A percentile compares a stretch with the other conserved stretches of the same genome.
These are phyloP conservation scores for Catagonus wagneri DNA, from an alignment of 2,113 vertebrate genomes.

Conservation along the genomic window DNA sequence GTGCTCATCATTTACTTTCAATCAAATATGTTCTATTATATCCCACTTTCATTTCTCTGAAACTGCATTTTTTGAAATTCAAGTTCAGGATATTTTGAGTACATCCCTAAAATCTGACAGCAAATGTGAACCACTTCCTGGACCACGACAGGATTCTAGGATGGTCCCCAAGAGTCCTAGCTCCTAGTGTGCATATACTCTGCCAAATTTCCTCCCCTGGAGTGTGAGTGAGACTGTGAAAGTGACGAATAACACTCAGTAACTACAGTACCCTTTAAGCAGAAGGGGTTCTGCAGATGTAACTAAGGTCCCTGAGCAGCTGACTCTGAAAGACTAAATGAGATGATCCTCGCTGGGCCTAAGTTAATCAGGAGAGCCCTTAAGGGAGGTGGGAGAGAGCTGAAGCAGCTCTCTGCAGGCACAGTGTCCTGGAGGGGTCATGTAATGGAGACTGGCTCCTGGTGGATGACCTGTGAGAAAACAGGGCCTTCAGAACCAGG, in stretches of 20 bases:
- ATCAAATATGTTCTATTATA: slow-evolving; percentile 81
- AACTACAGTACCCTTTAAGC: neutral
- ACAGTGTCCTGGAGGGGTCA: too few species aligned
- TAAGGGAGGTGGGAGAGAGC: neutral
- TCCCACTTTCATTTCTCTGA: slow-evolving; percentile 75
- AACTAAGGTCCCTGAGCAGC: neutral
- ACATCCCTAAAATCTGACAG: neutral
- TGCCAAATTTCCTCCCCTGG: neutral
- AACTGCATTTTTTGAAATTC: slow-evolving; percentile 69
- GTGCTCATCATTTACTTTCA: slow-evolving; percentile 85
- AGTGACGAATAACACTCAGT: neutral
- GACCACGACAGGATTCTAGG: neutral
- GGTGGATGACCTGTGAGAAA: neutral
- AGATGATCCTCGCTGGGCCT: neutral
- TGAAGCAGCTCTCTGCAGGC: too few species aligned
- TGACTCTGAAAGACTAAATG: neutral
- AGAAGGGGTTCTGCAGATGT: neutral
- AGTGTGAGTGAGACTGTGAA: too few species aligned
- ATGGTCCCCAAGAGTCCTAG: neutral
- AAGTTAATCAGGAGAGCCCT: neutral
- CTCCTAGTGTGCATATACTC: accelerated
- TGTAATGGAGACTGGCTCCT: neutral
- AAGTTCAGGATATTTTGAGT: neutral
- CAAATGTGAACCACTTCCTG: neutral
- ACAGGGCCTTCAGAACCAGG: neutral